Evolutionary conservation across 2,888 invertebrate genomes (phyloP).

Genomic region (Seladonia tumulorum): DNA sequence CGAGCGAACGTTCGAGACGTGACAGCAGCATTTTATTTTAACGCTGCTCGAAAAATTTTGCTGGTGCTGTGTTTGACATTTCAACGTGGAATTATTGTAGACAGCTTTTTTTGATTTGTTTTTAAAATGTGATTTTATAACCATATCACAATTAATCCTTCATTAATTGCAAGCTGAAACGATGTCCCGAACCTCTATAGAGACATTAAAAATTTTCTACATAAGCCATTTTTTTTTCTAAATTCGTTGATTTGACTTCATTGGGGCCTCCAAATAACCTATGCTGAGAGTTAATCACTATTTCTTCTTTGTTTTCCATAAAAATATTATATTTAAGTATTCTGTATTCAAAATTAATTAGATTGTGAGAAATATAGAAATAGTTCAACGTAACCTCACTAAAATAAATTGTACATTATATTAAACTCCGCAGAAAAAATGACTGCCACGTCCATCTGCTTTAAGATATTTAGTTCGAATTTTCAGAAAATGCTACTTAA

Average conservation of each 20-base stretch:
- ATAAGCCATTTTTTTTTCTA: background rate
- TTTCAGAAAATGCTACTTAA: background rate
- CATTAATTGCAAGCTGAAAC: background rate
- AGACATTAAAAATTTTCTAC: background rate
- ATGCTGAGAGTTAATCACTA: background rate
- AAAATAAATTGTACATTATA: background rate
- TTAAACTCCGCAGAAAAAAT: too few species aligned
- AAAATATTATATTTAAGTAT: too few species aligned
- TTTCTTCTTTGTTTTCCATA: background rate
- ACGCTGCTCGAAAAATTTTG: background rate
- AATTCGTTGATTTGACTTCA: background rate
- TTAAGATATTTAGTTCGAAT: background rate
- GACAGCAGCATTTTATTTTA: background rate
- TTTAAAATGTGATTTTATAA: background rate
- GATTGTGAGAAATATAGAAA: background rate
- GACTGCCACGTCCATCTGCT: background rate
- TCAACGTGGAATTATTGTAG: background rate
- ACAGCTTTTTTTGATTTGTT: background rate
- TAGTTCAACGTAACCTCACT: background rate
- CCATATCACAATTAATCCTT: background rate
- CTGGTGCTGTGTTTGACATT: background rate
- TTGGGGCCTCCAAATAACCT: too few species aligned
- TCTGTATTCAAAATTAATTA: background rate
- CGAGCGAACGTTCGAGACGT: background rate
- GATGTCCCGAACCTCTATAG: background rate